Evolutionary conservation across 2,797 vertebrate species (phyloP), one percentile per base, ranked within the genome.

Genomic region (Chaenodraco wilsoni): DNA sequence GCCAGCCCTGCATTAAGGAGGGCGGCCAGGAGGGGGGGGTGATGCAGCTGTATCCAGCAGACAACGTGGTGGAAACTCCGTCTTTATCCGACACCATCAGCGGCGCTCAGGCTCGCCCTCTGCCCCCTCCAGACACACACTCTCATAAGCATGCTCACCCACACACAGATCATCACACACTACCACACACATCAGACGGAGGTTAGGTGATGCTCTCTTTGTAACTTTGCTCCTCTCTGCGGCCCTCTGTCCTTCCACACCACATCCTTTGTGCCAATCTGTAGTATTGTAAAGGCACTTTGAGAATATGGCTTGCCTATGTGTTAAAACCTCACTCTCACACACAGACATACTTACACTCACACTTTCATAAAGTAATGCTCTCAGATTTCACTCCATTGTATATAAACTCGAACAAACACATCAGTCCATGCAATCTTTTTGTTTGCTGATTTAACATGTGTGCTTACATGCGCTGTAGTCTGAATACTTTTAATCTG

Each of bases 1-100:
- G 98, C 91, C 98, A 99, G 95, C 97, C 98, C 0, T 99, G 98
- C 0, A 96, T 95, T 84, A 97, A 97, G 87, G 97, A 98, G 62
- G 94, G 94, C 0, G 91, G 86, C 85, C 96, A 96, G 52, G 97
- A 98, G 88, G 96, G 96, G 79, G 94, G 95, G 27, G 92, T 97
- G 76, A 95, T 98, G 95, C 96, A 96, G 14, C 94, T 97, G 58
- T 98, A 97, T 73, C 94, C 94, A 3, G 81, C 93, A 55, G 94
- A 95, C 76, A 89, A 90, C 52, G 85, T 87, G 50, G 66, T 89
- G 72, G 93, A 94, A 44, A 10, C 85, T 0, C 88, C 86, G 0
- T 83, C 93, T 56, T 52, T 90, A 41, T 69, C 92, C 0, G 91
- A 93, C 65, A 69, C 92, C 68, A 73, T 92, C 75, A 7, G 78